Base-by-base conservation (phyloP, 2,888 invertebrate genomes). In the Lasioglossum oenotherae region DNA sequence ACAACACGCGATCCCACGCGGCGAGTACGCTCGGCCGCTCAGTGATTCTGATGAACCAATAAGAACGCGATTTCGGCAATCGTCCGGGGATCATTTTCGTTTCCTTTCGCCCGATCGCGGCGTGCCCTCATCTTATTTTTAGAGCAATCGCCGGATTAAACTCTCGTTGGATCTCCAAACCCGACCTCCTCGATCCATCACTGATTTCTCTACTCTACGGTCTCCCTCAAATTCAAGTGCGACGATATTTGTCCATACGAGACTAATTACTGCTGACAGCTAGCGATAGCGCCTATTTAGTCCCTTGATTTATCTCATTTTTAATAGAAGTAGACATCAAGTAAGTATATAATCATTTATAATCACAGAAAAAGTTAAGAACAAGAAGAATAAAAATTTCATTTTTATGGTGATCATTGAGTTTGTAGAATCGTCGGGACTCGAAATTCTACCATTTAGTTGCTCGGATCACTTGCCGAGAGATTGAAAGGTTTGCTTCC, bases 1-100 rank as follows among this genome's bases (percentile, higher is more conserved):
- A 84, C 87, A 86, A 88, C 92, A 92, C 92, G 92, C 92, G 92
- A 92, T 92, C 86, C 84, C 74, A 73, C 75, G 64, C 77, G 79
- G 74, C 71, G 84, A 77, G 76, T 71, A 81, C 87, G 79, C 74
- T 76, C 74, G 80, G 46, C 35, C 84, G 80, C 60, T 75, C 86
- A 79, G 80, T 80, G 84, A 89, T 88, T 88, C 80, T 78, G 85
- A 91, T 89, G 79, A 87, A 90, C 88, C 91, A 88, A 91, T 86
- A 87, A 88, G 88, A 87, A 84, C 44, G 80, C 87, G 84, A 83
- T 89, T 91, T 86, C 84, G 85, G 80, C 53, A 73, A 79, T 87
- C 84, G 82, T 78, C 53, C 74, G 77, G 80, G 72, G 81, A 74
- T 82, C 80, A 71, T 84, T 89, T 82, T 77, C 85, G 80, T 85